phyloP scores from a whole-genome alignment of 2,113 vertebrate species.

The Oryzias curvinotus region DNA sequence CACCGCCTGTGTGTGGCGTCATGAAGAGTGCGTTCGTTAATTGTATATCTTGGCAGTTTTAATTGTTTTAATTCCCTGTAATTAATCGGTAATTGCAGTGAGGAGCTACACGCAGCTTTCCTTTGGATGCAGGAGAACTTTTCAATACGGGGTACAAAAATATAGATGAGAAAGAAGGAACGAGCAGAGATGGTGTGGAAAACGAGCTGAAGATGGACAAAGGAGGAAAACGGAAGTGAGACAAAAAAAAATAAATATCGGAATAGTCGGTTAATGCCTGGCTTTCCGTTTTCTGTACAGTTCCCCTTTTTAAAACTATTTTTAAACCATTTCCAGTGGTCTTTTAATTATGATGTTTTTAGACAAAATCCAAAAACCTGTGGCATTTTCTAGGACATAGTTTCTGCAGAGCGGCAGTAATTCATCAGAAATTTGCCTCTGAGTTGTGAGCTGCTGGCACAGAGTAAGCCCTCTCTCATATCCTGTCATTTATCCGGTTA shows the following conservation, averaged over 20 bases:
- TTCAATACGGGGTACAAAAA: slow-evolving; percentile 80
- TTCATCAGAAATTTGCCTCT: too few species aligned
- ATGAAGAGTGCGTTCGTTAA: slow-evolving; percentile 79
- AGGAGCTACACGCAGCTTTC: slow-evolving; percentile 73
- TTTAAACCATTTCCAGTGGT: too few species aligned
- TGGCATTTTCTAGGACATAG: too few species aligned
- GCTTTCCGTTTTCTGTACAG: too few species aligned
- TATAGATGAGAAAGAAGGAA: slow-evolving; percentile 74
- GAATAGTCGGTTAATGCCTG: background rate
- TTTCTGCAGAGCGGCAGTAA: too few species aligned
- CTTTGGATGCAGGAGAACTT: slow-evolving; percentile 74
- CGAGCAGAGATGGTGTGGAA: slow-evolving; percentile 46
- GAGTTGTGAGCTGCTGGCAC: too few species aligned
- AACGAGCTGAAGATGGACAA: slow-evolving; percentile 27
- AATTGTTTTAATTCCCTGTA: slow-evolving; percentile 86
- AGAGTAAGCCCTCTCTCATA: too few species aligned
- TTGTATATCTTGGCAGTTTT: slow-evolving; percentile 83
- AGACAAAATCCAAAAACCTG: too few species aligned
- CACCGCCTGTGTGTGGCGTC: slow-evolving; percentile 68
- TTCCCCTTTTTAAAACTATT: too few species aligned
- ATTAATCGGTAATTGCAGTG: slow-evolving; percentile 85
- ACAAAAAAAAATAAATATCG: background rate
- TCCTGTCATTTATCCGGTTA: too few species aligned
- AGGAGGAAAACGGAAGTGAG: slow-evolving; percentile 10
- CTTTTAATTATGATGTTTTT: too few species aligned